Base-by-base conservation (phyloP, 1,140 invertebrate species). In the Melitaea cinxia region DNA sequence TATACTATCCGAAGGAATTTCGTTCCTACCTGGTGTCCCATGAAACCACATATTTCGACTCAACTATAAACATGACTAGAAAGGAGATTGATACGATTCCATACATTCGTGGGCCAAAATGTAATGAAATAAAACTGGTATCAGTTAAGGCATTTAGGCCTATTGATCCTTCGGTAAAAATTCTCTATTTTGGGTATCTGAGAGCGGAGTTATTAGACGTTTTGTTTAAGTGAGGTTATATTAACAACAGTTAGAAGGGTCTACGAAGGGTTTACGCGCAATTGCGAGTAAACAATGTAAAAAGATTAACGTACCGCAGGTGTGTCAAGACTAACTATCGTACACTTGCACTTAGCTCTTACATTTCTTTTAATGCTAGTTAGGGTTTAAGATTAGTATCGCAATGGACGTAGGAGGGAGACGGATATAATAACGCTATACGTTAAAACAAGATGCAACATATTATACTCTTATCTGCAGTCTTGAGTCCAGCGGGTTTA, bases 201-300 rank as follows among this genome's bases (percentile, higher is more conserved):
- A n/a, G n/a, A n/a, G n/a, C n/a, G n/a, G n/a, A n/a, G n/a, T n/a
- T n/a, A n/a, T n/a, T n/a, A n/a, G n/a, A n/a, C n/a, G n/a, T n/a
- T n/a, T n/a, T n/a, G n/a, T n/a, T n/a, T n/a, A n/a, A n/a, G n/a
- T n/a, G n/a, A n/a, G n/a, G n/a, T n/a, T n/a, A n/a, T n/a, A n/a
- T 33, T 33, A 45, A 49, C 58, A 57, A 53, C 26, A 42, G 59
- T 62, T 66, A 66, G 42, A 7, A 28, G 47, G 62, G 67, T 61
- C 56, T 57, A 61, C 63, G 60, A 61, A 70, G 62, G 47, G 61
- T 64, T 68, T 63, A 65, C 70, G 64, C 68, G 65, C 76, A 83
- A 85, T 85, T 87, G 82, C 67, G 72, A 67, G 75, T 80, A 77
- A 78, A 72, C 64, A 72, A 64, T 72, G 76, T 82, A 84, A 85